These are phyloP conservation scores for Chiridota heheva DNA, from an alignment of 35 echinoderm and acorn worm genomes.

Conservation along the genomic window DNA sequence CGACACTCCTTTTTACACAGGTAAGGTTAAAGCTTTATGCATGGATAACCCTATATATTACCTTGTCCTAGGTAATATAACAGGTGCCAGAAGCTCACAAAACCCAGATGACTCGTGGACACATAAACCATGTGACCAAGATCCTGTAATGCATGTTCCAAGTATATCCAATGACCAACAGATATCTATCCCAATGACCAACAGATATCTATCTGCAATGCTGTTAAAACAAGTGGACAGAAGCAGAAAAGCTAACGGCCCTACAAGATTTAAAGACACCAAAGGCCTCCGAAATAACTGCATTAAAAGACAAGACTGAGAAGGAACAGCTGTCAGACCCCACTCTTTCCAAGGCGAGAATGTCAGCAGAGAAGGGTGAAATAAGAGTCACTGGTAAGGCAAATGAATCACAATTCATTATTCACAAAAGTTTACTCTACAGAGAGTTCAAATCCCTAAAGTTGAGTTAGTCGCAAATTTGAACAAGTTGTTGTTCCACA, in stretches of 20 bases:
- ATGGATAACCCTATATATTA: conserved; percentile 22
- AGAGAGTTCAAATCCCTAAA: not conserved
- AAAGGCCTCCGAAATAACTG: no score
- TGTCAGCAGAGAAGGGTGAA: not conserved
- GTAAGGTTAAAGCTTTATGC: not conserved
- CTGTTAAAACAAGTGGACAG: not conserved
- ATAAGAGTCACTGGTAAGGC: not conserved
- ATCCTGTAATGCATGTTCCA: not conserved
- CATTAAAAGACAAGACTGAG: no score
- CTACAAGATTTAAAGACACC: not conserved
- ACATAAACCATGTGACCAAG: not conserved
- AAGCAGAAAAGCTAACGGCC: not conserved
- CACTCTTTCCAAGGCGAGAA: no score
- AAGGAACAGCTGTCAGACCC: no score
- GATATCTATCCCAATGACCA: no score
- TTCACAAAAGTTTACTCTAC: conserved; percentile 1
- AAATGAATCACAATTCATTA: not conserved
- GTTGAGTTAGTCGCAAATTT: not conserved
- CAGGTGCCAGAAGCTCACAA: not conserved
- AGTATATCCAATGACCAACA: not conserved
- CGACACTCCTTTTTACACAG: conserved; percentile 16
- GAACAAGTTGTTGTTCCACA: not conserved
- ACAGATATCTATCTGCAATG: not conserved
- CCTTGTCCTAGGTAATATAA: conserved; percentile 17
- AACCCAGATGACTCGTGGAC: not conserved